Conservation (phyloP, 2,113 vertebrate species). For the Corythornis cristatus region DNA sequence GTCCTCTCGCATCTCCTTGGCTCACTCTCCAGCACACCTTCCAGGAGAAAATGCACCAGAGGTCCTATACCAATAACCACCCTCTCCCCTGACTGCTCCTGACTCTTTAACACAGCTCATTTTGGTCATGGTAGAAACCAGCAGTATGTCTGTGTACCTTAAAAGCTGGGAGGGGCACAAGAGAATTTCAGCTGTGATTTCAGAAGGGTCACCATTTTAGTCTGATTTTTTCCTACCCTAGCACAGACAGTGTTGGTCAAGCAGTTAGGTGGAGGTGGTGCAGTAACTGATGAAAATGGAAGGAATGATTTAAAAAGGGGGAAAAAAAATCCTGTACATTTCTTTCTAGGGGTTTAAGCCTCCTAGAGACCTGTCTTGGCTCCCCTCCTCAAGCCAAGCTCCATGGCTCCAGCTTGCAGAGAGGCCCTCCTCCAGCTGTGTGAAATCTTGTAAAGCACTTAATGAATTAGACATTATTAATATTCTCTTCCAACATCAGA, state of each 20-base stretch:
- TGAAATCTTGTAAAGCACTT: conserved; percentile 27
- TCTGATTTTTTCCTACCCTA: neutral
- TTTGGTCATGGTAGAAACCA: neutral
- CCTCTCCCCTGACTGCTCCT: neutral
- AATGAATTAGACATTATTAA: conserved; percentile 41
- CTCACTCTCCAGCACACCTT: neutral
- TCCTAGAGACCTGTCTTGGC: neutral
- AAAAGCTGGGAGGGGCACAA: neutral
- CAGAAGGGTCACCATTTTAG: neutral
- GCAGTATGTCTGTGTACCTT: neutral
- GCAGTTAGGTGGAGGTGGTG: neutral
- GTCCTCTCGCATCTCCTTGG: neutral
- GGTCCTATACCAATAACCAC: neutral
- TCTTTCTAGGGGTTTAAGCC: neutral
- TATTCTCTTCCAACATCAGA: conserved; percentile 32
- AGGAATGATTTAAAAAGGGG: neutral
- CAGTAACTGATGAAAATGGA: neutral
- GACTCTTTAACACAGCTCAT: neutral
- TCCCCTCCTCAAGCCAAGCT: neutral
- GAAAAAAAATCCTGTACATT: neutral
- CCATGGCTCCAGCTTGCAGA: neutral
- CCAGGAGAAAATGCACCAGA: neutral
- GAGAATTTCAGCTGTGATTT: neutral
- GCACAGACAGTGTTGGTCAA: neutral
- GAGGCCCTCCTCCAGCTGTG: neutral